Percentiles rank a stretch among this genome's conserved stretches.
Conservation (phyloP, 2,113 vertebrate species). For the Tringa solitaria region DNA sequence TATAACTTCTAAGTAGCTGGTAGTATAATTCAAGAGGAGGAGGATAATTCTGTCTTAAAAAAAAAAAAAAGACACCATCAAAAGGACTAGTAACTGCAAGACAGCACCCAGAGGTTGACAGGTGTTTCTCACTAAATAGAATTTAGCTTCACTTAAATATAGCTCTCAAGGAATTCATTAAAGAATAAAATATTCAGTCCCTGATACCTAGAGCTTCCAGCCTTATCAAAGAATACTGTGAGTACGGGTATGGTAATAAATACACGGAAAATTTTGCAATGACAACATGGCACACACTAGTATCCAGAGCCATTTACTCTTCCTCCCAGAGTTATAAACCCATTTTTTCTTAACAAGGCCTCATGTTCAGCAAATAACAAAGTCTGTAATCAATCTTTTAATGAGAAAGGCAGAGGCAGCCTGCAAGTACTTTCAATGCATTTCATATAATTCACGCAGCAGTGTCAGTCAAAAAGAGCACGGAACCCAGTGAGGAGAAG, state of each 20-base stretch:
- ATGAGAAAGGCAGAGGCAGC: neutral
- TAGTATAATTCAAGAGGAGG: neutral
- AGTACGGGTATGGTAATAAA: neutral
- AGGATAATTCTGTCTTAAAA: neutral
- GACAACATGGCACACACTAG: neutral
- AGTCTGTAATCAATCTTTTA: neutral
- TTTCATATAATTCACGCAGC: neutral
- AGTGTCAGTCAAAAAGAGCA: neutral
- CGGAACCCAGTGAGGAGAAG: neutral
- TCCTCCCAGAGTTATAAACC: neutral
- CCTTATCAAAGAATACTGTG: neutral
- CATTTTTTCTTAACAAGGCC: neutral
- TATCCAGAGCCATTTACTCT: neutral
- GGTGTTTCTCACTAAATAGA: neutral
- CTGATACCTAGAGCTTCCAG: neutral
- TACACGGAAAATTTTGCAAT: neutral
- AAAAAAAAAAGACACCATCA: neutral
- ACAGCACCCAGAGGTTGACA: neutral
- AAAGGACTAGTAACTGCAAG: neutral
- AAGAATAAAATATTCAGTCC: neutral
- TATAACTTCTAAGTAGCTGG: neutral
- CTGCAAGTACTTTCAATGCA: neutral
- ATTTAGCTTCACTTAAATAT: neutral
- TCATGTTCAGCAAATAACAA: neutral
- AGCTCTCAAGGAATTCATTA: neutral